Evolutionary conservation across 2,888 invertebrate species (phyloP), one percentile per base, ranked within the genome.

Genomic region (Eledona agricola): DNA sequence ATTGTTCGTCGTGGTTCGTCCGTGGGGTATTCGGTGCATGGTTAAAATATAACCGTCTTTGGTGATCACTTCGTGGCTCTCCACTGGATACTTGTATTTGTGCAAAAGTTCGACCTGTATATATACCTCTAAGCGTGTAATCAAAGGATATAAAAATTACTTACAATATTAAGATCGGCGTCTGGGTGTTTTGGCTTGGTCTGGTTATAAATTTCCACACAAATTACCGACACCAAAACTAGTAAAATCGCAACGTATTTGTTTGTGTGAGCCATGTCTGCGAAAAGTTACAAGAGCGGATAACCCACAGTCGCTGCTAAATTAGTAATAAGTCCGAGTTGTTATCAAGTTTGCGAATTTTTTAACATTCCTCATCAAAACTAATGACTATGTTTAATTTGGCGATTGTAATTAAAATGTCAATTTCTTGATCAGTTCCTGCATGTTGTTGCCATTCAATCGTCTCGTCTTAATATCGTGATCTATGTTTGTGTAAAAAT

Each of bases 21-120:
- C 57, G 29, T 60, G 50, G 2, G 59, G 53, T 10, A 62, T 53
- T 16, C 62, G 35, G 16, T 59, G 58, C 1, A 62, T 10, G 1
- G 56, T 51, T 17, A 62, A 26, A 10, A 59, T 20, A 20, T 59
- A 62, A 7, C 62, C 62, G 42, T 62, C 62, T 28, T 52, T 51
- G 10, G 62, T 59, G 35, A 46, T 11, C 3, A 59, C 51, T 26
- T 51, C 46, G 16, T 62, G 59, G 9, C 20, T 51, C 47, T 62
- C 58, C 1, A 52, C 29, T 1, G 51, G 57, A 28, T 58, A 58
- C 26, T 40, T 51, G 28, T 57, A 55, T 32, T 45, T 57, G 5
- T 12, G n/a, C 4, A 47, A 10, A n/a, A 47, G 28, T 20, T 37
- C 13, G 10, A 17, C 11, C 47, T 47, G 10, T 2, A 34, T 23